Conservation (phyloP, 2,888 invertebrate species). For the Pristionchus exspectatus region DNA sequence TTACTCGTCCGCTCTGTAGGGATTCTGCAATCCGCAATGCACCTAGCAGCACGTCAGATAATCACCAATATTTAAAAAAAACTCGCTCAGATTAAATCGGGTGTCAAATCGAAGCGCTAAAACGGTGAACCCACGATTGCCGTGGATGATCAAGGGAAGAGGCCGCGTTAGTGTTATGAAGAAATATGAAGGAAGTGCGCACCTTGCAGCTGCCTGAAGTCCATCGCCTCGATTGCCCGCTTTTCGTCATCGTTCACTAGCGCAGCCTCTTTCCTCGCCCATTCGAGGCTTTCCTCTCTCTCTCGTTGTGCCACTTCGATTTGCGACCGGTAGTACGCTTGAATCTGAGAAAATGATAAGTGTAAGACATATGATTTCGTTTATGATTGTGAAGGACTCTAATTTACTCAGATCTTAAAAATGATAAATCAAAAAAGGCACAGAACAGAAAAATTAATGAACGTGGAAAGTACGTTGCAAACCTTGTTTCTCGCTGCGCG, state of each 20-base stretch:
- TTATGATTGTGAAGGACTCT: no score
- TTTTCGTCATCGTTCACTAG: neutral
- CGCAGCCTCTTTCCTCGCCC: neutral
- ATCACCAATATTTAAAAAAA: no score
- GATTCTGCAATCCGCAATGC: neutral
- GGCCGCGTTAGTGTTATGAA: no score
- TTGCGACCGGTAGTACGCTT: neutral
- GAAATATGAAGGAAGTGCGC: no score
- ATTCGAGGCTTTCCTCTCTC: neutral
- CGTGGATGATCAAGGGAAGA: no score
- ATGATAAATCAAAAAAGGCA: neutral
- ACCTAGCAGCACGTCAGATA: no score
- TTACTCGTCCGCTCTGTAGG: neutral
- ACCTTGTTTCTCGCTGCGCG: neutral
- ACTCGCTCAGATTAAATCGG: no score
- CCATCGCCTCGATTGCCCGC: neutral
- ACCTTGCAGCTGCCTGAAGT: slow-evolving; percentile 5
- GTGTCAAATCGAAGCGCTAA: no score
- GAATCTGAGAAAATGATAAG: no score
- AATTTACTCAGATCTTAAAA: no score
- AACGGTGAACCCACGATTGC: no score
- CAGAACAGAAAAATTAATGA: neutral
- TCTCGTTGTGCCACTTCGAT: neutral
- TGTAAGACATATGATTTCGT: no score
- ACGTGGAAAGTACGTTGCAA: neutral